A percentile compares a stretch with the other conserved stretches of the same genome.
phyloP scores from a whole-genome alignment of 2,113 vertebrate genomes.

The Toxostoma redivivum region DNA sequence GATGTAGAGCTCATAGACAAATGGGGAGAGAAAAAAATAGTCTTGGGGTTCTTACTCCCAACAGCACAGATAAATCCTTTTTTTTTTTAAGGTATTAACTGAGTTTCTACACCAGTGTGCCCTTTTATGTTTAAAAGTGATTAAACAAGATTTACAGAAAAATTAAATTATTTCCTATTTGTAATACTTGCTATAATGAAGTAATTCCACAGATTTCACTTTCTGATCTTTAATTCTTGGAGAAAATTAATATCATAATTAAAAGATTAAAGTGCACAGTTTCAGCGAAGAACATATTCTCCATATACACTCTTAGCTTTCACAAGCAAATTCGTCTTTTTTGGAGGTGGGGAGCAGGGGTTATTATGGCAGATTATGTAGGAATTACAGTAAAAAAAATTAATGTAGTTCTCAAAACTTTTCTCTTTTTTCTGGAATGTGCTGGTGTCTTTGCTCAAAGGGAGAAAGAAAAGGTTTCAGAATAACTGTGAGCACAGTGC shows the following conservation, averaged over 20 bases:
- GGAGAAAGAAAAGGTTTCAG: conserved; percentile 22
- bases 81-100: background rate
- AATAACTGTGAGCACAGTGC: background rate
- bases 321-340: background rate
- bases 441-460: background rate
- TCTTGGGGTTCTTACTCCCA: background rate
- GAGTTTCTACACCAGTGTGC: background rate
- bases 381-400: background rate
- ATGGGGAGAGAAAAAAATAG: background rate
- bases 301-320: background rate
- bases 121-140: background rate
- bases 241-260: conserved; percentile 13
- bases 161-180: conserved; percentile 8
- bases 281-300: background rate
- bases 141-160: conserved; percentile 1
- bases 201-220: background rate
- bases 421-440: background rate
- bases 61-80: background rate
- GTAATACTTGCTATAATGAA: background rate
- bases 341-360: background rate
- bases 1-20: background rate
- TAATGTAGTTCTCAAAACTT: background rate
- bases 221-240: conserved; percentile 9
- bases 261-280: background rate
- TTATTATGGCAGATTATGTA: background rate